Base-by-base conservation (phyloP, 2,113 vertebrate genomes). In the Montifringilla adamsi region DNA sequence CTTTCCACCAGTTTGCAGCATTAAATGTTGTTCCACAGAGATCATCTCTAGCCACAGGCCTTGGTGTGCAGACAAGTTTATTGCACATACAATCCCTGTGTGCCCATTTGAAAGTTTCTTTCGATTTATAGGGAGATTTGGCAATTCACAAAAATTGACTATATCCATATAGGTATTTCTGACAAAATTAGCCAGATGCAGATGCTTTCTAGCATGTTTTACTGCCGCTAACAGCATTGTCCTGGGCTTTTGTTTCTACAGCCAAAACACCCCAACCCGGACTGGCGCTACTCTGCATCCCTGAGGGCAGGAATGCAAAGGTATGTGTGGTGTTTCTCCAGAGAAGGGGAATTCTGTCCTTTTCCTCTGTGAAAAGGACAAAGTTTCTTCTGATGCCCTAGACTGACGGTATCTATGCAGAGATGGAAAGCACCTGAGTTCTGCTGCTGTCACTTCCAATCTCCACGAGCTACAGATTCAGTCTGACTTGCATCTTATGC, bases 241-340 rank as follows among this genome's bases (percentile, higher is more conserved):
- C 88, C 58, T 96, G 97, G 96, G 91, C 81, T 96, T 96, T 97
- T 97, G 95, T 97, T 98, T 97, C 98, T 98, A 58, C 98, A 99
- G 99, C 99, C 99, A 53, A 99, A 99, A 96, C 98, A 95, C 52
- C 99, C 99, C 76, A 98, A 98, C 95, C 96, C 98, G 94, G 99
- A 99, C 96, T 99, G 99, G 99, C 98, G 99, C 97, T 99, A 99
- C 95, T 99, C 99, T 76, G 99, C 99, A 44, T 99, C 99, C 88
- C 98, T 99, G 90, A 98, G 99, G 98, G 99, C 99, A 91, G 99
- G 99, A 97, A 99, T 99, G 98, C 99, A 99, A 97, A 99, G 99
- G 99, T 99, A 98, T 20, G 98, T 98, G 30, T 44, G 76, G 2
- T 49, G 13, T 18, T 79, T 72, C n/a, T 35, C 46, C 59, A 27